Base-by-base conservation (phyloP, 2,113 vertebrate species). In the Apteryx owenii region DNA sequence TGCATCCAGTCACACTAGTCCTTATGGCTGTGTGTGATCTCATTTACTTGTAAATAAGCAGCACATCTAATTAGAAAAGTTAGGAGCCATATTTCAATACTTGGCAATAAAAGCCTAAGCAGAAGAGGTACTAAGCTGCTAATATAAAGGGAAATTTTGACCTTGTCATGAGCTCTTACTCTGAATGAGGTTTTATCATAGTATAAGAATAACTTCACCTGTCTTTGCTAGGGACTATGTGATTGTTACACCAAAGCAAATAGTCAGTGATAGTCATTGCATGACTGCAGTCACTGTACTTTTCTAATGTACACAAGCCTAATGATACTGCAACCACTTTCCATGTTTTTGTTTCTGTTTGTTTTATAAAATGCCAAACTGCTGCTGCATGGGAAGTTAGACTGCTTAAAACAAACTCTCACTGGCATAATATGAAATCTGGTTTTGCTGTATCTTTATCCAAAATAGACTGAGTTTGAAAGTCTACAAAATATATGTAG, bases 1-100 rank as follows among this genome's bases (percentile, higher is more conserved):
- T 7, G 5, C 13, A 9, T 17, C 25, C 48, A 38, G 21, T 21
- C 10, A 2, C 17, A 0, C 26, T 3, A 5, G 5, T n/a, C 53
- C 54, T 10, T 25, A 17, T 5, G 7, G 25, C 38, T 66, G 44
- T 1, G 5, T 40, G 16, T 3, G 16, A 15, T 33, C 50, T 44
- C 78, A 18, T 21, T 48, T 15, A 53, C 29, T 68, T 54, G 25
- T 0, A 42, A 36, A 23, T 7, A 25, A 81, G 23, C 12, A 6
- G 38, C 14, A 50, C 31, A 8, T 13, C n/a, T 31, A 4, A 44
- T 8, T 1, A 56, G 38, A 38, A 66, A 10, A 29, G 18, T 33
- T 60, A 66, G 64, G 33, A 91, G 44, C 5, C 78, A 16, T 6
- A 10, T n/a, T 64, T 31, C 68, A 72, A 69, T 29, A 33, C 1